Conservation (phyloP, 2,113 vertebrate species). For the Chamaea fasciata region DNA sequence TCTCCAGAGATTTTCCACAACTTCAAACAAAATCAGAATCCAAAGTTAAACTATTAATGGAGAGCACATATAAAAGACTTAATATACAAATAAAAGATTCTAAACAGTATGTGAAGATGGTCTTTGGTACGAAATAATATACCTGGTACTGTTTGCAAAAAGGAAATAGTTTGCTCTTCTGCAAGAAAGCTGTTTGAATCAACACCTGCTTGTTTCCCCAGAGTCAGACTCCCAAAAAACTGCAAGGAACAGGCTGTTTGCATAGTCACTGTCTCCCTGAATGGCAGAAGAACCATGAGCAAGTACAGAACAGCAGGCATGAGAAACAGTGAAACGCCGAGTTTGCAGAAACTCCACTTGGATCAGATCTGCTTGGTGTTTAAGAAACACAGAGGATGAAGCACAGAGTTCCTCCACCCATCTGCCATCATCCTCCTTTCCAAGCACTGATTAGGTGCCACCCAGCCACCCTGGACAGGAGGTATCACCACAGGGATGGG, state of each 20-base stretch:
- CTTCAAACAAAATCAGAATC: background rate
- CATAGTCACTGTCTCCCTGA: background rate
- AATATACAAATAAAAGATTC: background rate
- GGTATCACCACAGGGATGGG: background rate
- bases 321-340: accelerated
- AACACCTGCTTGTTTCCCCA: background rate
- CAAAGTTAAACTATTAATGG: background rate
- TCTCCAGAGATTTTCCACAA: background rate
- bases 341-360: accelerated
- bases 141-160: background rate
- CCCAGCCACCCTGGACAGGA: background rate
- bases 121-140: background rate
- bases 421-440: background rate
- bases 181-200: background rate
- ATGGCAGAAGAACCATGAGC: background rate
- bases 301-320: background rate
- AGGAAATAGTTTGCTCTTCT: background rate
- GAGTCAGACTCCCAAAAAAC: background rate
- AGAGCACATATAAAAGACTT: background rate
- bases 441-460: background rate
- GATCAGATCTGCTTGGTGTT: background rate
- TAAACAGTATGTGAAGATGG: background rate
- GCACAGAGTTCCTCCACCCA: background rate
- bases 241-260: background rate
- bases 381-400: background rate